These are phyloP conservation scores for Ageneiosus marmoratus DNA, from an alignment of 2,113 vertebrate genomes.

Conservation along the genomic window DNA sequence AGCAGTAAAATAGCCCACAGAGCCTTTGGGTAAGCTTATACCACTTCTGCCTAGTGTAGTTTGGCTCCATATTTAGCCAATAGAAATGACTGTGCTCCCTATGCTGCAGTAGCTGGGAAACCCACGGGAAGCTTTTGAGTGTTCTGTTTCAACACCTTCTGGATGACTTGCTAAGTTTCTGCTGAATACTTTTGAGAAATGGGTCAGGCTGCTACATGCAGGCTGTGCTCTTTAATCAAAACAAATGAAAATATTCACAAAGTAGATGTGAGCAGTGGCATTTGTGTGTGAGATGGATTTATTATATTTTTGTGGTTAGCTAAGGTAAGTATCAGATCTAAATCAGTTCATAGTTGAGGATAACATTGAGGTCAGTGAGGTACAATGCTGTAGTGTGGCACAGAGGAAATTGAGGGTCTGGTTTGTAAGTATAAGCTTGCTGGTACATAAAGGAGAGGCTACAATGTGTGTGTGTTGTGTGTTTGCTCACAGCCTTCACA, in stretches of 20 bases:
- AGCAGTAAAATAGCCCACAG: conserved; percentile 29
- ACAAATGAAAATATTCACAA: background rate
- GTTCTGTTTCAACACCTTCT: conserved; percentile 59
- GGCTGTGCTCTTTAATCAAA: conserved; percentile 40
- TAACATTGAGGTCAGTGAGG: conserved; percentile 1
- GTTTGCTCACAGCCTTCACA: background rate
- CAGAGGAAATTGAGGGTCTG: conserved; percentile 3
- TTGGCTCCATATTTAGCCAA: conserved; percentile 64
- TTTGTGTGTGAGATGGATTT: conserved; percentile 1
- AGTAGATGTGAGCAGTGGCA: background rate
- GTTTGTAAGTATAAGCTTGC: background rate
- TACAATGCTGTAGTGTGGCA: conserved; percentile 1
- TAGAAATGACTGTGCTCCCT: conserved; percentile 71
- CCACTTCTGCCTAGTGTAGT: conserved; percentile 46
- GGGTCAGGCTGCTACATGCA: conserved; percentile 64
- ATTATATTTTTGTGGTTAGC: background rate
- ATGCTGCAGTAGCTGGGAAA: conserved; percentile 63
- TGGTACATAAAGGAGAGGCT: conserved; percentile 2
- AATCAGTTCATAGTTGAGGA: conserved; percentile 1
- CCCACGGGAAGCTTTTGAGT: conserved; percentile 59
- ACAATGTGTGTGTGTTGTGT: background rate
- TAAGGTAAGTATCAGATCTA: background rate
- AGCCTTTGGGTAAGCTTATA: conserved; percentile 27
- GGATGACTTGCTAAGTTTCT: conserved; percentile 57
- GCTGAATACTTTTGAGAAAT: conserved; percentile 56